Base-by-base conservation (phyloP, 1,140 invertebrate species). In the Euschistus heros region DNA sequence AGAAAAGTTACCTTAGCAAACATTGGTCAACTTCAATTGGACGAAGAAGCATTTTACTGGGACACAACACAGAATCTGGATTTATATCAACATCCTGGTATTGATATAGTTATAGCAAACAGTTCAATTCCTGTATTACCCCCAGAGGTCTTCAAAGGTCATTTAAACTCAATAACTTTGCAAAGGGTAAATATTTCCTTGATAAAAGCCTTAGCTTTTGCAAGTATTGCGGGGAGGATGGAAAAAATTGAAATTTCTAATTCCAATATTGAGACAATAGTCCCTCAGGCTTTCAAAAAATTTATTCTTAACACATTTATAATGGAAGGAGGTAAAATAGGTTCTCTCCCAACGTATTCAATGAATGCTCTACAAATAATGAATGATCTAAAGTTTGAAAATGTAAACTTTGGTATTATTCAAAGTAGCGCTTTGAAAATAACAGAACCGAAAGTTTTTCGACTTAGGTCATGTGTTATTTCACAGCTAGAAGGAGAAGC, bases 241-340 rank as follows among this genome's bases (percentile, higher is more conserved):
- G 75, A 80, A 2, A 77, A 73, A 26, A 75, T 85, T 57, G 75
- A 80, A 68, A 72, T 84, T 30, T 71, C 65, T 17, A 78, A 86
- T 69, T 81, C 80, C 63, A 71, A 69, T 1, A 75, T 88, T 20
- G 78, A 80, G 26, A 78, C 75, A 10, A 78, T 88, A 18, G 83
- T 87, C 68, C 79, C 81, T 26, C 86, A 89, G 72, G 82, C 86
- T 2, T 88, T 91, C 69, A 90, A 89, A 66, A 88, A 88, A 73
- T 88, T 91, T 71, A 80, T 82, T 30, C 81, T 86, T 0, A 77
- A 80, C 33, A 7, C 59, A 13, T 60, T 71, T 14, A 64, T 81
- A 33, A 76, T 88, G 30, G 77, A 78, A 1, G 79, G 80, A 0
- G 77, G 75, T 17, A 78, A 87, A 42, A 72, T 76, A 2, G 72